Evolutionary conservation across 2,888 invertebrate species (phyloP).

Genomic region (Deroplatys truncata): DNA sequence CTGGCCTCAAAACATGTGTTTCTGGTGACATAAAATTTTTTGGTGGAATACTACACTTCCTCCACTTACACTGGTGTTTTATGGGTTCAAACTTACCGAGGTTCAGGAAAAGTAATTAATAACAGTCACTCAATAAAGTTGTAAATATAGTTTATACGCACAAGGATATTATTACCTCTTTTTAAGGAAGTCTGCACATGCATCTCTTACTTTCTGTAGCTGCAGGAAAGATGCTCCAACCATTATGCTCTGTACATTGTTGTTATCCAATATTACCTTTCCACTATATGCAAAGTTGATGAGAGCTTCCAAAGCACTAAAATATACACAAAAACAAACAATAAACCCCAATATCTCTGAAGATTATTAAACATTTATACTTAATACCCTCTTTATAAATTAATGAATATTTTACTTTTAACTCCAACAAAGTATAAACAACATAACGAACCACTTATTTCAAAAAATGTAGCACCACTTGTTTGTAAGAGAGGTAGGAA

Average conservation of each 20-base stretch:
- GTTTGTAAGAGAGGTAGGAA: not conserved
- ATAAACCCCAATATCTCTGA: not conserved
- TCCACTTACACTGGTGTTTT: too few relatives aligned
- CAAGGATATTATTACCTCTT: slow-evolving; percentile 51
- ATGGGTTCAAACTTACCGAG: too few relatives aligned
- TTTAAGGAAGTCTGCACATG: slow-evolving; percentile 76
- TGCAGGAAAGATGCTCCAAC: slow-evolving; percentile 81
- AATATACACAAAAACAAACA: slow-evolving; percentile 36
- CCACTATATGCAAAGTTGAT: slow-evolving; percentile 85
- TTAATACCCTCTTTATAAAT: not conserved
- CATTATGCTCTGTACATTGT: slow-evolving; percentile 80
- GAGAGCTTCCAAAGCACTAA: slow-evolving; percentile 71
- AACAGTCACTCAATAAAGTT: not conserved
- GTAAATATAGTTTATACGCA: not conserved
- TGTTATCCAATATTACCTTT: slow-evolving; percentile 67
- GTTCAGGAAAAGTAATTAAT: too few relatives aligned
- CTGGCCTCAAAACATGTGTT: too few relatives aligned
- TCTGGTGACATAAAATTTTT: too few relatives aligned
- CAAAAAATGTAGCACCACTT: not conserved
- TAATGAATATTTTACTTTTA: too few relatives aligned
- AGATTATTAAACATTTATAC: not conserved
- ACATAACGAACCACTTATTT: not conserved
- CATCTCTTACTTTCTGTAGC: slow-evolving; percentile 71
- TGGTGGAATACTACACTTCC: too few relatives aligned
- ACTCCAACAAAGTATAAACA: too few relatives aligned